Conservation (phyloP, 2,888 invertebrate species). For the Phlogophora meticulosa region DNA sequence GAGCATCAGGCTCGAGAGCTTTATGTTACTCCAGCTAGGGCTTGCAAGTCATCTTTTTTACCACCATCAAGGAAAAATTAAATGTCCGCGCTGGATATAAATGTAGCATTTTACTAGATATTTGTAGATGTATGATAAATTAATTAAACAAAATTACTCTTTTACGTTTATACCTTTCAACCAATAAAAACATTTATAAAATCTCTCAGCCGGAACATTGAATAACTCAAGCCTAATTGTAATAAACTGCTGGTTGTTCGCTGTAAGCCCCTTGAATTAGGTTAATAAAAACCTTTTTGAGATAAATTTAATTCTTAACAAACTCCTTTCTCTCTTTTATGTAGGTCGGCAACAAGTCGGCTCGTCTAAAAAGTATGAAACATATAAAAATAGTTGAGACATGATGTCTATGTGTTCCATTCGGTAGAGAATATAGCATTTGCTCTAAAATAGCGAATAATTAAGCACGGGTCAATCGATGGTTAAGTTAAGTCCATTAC, state of each 20-base stretch:
- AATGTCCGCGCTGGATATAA: not conserved
- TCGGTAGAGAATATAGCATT: no score
- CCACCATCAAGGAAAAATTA: not conserved
- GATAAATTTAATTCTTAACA: conserved; percentile 48
- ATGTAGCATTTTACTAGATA: no score
- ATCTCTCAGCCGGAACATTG: conserved; percentile 33
- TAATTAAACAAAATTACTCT: conserved; percentile 7
- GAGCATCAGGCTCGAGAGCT: not conserved
- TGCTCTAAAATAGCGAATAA: no score
- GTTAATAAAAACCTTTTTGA: conserved; percentile 56
- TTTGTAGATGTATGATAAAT: not conserved
- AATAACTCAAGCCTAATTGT: conserved; percentile 57
- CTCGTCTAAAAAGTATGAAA: not conserved
- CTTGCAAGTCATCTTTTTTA: not conserved
- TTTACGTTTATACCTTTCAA: conserved; percentile 1
- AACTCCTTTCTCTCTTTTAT: conserved; percentile 37
- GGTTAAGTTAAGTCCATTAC: no score
- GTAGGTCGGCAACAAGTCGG: conserved; percentile 17
- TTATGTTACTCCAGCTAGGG: not conserved
- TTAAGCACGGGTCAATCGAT: no score
- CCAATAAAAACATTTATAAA: conserved; percentile 47
- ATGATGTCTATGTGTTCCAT: not conserved
- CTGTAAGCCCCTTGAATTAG: conserved; percentile 54
- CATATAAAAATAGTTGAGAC: not conserved
- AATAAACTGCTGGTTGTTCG: conserved; percentile 52